These are phyloP conservation scores for Zoanthus gigantus DNA, from an alignment of 92 coral and sea anemone species.

Conservation along the genomic window DNA sequence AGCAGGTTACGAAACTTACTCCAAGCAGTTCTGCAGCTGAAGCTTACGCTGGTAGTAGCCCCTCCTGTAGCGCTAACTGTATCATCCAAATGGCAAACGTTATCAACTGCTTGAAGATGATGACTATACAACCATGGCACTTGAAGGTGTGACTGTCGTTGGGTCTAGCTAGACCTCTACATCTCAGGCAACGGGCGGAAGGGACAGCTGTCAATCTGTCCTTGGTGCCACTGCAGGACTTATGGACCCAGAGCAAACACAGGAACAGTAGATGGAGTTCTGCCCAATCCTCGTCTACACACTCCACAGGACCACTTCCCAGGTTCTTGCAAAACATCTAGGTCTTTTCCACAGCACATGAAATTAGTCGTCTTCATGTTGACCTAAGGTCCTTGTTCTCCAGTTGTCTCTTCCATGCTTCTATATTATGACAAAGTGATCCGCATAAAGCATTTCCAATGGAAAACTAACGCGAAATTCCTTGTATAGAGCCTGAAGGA, in stretches of 20 bases:
- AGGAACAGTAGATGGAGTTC: not conserved
- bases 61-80: not conserved
- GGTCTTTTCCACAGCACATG: not conserved
- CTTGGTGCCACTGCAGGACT: not conserved
- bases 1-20: not conserved
- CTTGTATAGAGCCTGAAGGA: not conserved
- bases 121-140: not conserved
- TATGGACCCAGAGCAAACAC: not conserved
- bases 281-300: not conserved
- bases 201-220: not conserved
- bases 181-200: not conserved
- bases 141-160: not conserved
- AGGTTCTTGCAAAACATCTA: not conserved
- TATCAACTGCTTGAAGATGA: not conserved
- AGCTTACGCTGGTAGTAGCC: not conserved
- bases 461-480: not conserved
- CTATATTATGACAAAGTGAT: not conserved
- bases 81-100: not conserved
- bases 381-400: not conserved
- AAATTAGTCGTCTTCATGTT: not conserved
- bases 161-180: not conserved
- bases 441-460: not conserved
- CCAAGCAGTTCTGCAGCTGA: not conserved
- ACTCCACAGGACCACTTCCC: not conserved
- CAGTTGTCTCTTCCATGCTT: not conserved